Percentiles rank a stretch among this genome's conserved stretches.
These are phyloP conservation scores for Rhynchopsitta pachyrhyncha DNA, from an alignment of 2,113 vertebrate genomes.

Conservation along the genomic window DNA sequence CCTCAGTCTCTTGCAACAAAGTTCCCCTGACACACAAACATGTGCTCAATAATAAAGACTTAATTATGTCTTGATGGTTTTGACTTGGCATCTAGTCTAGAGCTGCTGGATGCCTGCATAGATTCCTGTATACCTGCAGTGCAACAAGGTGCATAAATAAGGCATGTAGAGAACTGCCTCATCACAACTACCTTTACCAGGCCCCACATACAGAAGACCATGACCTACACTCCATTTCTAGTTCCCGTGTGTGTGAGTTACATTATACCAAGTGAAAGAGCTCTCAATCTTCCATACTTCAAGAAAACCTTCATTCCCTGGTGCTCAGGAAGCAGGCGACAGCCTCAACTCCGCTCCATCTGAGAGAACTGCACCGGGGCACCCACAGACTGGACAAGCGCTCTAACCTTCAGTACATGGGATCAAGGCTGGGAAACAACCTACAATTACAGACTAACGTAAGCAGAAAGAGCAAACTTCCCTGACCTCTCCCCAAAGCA, in stretches of 20 bases:
- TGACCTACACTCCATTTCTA: background rate
- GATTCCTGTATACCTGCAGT: background rate
- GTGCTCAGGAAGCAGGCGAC: background rate
- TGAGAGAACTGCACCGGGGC: background rate
- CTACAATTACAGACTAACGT: background rate
- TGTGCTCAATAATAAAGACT: background rate
- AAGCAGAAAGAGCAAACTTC: background rate
- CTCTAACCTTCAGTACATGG: accelerated
- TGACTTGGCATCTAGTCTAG: background rate
- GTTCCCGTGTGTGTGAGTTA: background rate
- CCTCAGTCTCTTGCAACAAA: background rate
- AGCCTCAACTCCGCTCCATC: background rate
- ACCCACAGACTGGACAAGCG: background rate
- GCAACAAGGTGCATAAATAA: background rate
- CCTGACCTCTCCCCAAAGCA: background rate
- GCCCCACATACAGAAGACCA: background rate
- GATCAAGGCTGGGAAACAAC: background rate
- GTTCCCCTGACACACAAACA: background rate
- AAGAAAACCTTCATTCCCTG: background rate
- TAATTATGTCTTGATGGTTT: background rate
- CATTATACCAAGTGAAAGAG: background rate
- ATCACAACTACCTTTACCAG: background rate
- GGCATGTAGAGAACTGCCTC: background rate
- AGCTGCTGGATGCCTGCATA: background rate
- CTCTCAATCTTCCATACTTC: background rate